Conservation (phyloP, 2,113 vertebrate genomes). For the Cyprichromis sp. region DNA sequence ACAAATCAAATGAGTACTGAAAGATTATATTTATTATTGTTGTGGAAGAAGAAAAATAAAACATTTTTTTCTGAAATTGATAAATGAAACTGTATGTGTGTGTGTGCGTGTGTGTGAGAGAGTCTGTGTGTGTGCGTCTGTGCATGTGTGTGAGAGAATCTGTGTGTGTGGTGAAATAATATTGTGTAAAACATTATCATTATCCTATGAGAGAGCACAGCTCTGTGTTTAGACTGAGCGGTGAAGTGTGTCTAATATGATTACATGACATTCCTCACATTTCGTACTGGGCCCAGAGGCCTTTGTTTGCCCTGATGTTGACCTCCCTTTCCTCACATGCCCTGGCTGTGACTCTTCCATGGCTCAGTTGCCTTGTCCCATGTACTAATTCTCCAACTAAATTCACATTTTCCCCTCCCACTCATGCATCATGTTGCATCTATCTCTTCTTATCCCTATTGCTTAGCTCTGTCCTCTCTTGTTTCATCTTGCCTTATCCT, state of each 20-base stretch:
- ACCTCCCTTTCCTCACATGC: slow-evolving; percentile 42
- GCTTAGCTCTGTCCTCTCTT: slow-evolving; percentile 38
- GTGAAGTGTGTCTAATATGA: slow-evolving; percentile 57
- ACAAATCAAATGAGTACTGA: background rate
- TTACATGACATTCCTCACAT: slow-evolving; percentile 59
- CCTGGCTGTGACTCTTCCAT: slow-evolving; percentile 35
- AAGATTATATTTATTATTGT: background rate
- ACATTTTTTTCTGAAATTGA: background rate
- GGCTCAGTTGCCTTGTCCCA: slow-evolving; percentile 22
- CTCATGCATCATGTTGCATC: slow-evolving; percentile 40
- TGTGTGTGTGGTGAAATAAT: background rate
- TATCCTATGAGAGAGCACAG: slow-evolving; percentile 14
- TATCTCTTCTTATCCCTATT: slow-evolving; percentile 40
- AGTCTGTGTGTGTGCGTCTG: background rate
- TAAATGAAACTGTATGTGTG: background rate
- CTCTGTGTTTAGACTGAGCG: slow-evolving; percentile 36
- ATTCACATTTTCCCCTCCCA: slow-evolving; percentile 31
- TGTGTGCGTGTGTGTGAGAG: background rate
- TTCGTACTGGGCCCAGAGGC: slow-evolving; percentile 35
- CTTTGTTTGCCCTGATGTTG: slow-evolving; percentile 29
- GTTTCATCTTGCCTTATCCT: slow-evolving; percentile 54
- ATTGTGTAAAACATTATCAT: background rate
- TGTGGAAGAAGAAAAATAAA: background rate
- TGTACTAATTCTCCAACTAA: slow-evolving; percentile 31
- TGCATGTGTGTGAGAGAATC: background rate